Evolutionary conservation across 2,888 invertebrate genomes (phyloP), one percentile per base, ranked within the genome.

Genomic region (Dascillus cervinus): DNA sequence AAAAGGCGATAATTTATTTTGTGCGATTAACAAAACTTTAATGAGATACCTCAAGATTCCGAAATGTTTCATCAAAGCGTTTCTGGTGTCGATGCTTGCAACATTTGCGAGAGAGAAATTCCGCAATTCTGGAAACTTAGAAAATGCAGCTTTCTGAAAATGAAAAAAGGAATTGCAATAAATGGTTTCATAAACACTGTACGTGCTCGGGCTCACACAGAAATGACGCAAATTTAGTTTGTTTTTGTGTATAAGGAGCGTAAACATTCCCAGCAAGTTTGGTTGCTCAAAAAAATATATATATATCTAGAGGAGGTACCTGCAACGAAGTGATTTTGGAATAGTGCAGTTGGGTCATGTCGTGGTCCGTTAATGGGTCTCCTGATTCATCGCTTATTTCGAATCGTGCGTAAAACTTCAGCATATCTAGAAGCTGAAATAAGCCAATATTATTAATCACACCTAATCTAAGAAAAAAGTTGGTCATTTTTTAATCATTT

Each of bases 331-430:
- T 89, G 21, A 98, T 91, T 62, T 84, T 82, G 13, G 87, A 79
- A 60, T 97, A 98, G 64, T 98, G 98, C 13, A 85, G 69, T 53
- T 90, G 79, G 17, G 90, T 89, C 81, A 97, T 92, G 53, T 96
- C 91, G 40, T 87, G 81, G 55, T 96, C 91, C 0, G 86, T 88
- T 47, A 97, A 70, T 0, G 95, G 88, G 60, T 95, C 94, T 0
- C 97, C 97, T 1, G 88, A 86, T 53, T 88, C 86, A 56, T 98
- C 97, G 62, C 90, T 92, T 41, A 98, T 98, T 68, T 99, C 98
- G 65, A 98, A 99, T 37, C 89, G 77, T 0, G 90, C 82, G 64
- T 98, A 99, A 60, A 97, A 96, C 58, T 91, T 91, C 29, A 99
- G 66, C 83, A 94, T 92, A 46, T 92, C 88, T 50, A 97, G 66